Evolutionary conservation across 2,888 invertebrate genomes (phyloP).

Genomic region (Cordylochernes scorpioides): DNA sequence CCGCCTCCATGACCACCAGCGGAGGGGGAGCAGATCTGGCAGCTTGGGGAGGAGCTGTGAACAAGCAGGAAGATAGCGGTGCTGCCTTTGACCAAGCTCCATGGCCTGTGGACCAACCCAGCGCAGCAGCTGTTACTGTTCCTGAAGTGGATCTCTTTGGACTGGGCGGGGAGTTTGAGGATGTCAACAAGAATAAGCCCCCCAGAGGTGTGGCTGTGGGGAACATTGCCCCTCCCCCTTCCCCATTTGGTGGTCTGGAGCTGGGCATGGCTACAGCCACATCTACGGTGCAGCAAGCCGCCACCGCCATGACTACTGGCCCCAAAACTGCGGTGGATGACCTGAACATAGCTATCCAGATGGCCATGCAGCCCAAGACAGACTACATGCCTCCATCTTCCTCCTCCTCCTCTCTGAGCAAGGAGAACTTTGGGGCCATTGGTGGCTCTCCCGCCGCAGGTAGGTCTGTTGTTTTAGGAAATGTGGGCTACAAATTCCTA

Average conservation of each 20-base stretch:
- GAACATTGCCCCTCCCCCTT: constrained; percentile 12
- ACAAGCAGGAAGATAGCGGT: too few species aligned
- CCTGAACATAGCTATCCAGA: constrained; percentile 8
- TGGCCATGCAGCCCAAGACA: constrained; percentile 10
- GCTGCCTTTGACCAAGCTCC: too few species aligned
- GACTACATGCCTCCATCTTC: constrained; percentile 9
- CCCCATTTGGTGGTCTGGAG: constrained; percentile 11
- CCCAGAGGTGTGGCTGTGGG: not conserved
- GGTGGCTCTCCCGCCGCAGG: too few species aligned
- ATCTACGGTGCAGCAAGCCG: not conserved
- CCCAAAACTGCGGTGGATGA: constrained; percentile 9
- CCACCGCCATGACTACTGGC: constrained; percentile 5
- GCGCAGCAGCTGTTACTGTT: not conserved
- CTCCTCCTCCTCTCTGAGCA: constrained; percentile 2
- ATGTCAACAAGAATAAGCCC: not conserved
- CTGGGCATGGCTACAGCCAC: constrained; percentile 6
- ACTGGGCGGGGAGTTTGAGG: too few species aligned
- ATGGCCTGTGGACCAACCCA: constrained; percentile 1
- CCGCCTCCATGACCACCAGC: constrained; percentile 2
- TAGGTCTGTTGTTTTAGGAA: too few species aligned
- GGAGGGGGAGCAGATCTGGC: too few species aligned
- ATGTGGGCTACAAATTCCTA: too few species aligned
- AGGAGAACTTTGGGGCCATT: constrained; percentile 2
- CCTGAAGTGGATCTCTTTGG: constrained; percentile 4
- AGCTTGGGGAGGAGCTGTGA: too few species aligned